Evolutionary conservation across 2,888 invertebrate genomes (phyloP), one percentile per base, ranked within the genome.

Genomic region (Drosophila hamatofila): DNA sequence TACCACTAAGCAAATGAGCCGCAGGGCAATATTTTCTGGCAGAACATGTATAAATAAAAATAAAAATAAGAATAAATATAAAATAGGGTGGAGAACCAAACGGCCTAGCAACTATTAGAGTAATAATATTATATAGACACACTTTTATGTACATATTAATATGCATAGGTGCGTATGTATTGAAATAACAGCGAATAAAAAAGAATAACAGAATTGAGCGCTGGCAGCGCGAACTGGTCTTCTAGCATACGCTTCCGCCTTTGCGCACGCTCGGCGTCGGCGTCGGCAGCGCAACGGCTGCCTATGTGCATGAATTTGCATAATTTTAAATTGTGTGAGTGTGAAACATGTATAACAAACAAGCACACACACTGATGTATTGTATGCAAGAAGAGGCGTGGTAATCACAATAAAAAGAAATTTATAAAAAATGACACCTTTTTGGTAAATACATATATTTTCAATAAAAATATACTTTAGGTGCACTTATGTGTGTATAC

Each of bases 281-380:
- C 66, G 57, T 39, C 64, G 61, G 52, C 80, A 46, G 73, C 69
- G 48, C 65, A 51, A 54, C 64, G 30, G 62, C 76, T 59, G 76
- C 30, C 64, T 33, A 46, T 74, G 77, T 71, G 70, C 72, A 88
- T 85, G 85, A 88, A 84, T 84, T 88, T 84, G 83, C 83, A 84
- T 84, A 84, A 88, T 82, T 88, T 82, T 49, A 71, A 62, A 52
- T 67, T 65, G 23, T 39, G 16, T 56, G 46, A 14, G 37, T 49
- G 41, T 23, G 21, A 33, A 16, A 21, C 23, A 51, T 21, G 41
- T 21, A 56, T 39, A 30, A 6, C 30, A 46, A n/a, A n/a, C 25
- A 35, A 14, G 41, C 33, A 27, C n/a, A 35, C 12, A 44, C 16
- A 23, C 39, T 8, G 4, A 41, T 23, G 23, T 6, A 1, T 39